Base-by-base conservation (phyloP, 2,888 invertebrate species). In the Melieria crassipennis region DNA sequence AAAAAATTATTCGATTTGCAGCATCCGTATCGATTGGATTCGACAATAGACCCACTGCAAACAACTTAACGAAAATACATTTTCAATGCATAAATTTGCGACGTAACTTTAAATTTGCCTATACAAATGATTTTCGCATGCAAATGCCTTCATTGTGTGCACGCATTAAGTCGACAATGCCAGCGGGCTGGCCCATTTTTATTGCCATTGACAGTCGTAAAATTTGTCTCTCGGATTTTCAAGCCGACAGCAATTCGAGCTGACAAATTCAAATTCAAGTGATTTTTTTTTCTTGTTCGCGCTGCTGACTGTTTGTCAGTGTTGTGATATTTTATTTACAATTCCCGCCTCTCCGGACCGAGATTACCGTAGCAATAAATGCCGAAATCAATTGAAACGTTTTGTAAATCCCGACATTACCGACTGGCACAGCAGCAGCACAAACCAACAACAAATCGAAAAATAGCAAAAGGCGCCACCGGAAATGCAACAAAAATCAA, bases 371-470 rank as follows among this genome's bases (percentile, higher is more conserved):
- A 80, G 81, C 82, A 82, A 81, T 81, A 81, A 81, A 81, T 80
- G 81, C 79, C 81, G 73, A 73, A 81, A 82, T 81, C 81, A 81
- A 81, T 81, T 82, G 82, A 81, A 80, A 79, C 78, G 77, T 79
- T 82, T 82, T 79, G 75, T 67, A 80, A 80, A 76, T 79, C 79
- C 80, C 76, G 50, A 11, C 13, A 52, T 7, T 52, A 52, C 52
- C 11, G 5, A 52, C 50, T 7, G 7, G 11, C 50, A 30, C 30
- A 30, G 30, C 16, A 16, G 16, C 16, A 16, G 30, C 30, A 30
- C 30, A 30, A 30, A 30, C 30, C 30, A 2, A 30, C 30, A 30
- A 30, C 30, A 30, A 30, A 30, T 30, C 30, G 30, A 30, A 2
- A 30, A 30, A 30, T 30, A 30, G 30, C 30, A 30, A 30, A 30